Evolutionary conservation across 2,113 vertebrate genomes (phyloP), one percentile per base, ranked within the genome.

Genomic region (Hippoglossus stenolepis): DNA sequence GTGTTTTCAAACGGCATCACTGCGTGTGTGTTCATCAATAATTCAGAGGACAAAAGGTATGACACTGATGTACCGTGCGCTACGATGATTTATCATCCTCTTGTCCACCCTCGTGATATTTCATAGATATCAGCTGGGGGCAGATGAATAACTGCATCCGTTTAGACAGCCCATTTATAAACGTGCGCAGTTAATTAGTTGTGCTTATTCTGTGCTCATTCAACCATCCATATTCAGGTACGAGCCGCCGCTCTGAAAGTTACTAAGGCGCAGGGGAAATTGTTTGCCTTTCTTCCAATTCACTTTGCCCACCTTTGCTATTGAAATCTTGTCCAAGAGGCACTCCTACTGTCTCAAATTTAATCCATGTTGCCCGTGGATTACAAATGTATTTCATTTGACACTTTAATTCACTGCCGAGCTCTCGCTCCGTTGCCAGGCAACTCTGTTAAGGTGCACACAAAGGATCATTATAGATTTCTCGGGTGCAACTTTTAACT

Each of bases 401-500:
- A 91, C 90, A 88, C 87, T 89, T 90, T 87, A 85, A 92, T 89
- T 91, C 85, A 88, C 87, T 88, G 85, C 82, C 83, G 85, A 82
- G 86, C 85, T 90, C 80, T 10, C 65, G 62, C 84, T 84, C 83
- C 82, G 89, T 93, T 93, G 92, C 90, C 87, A 88, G 85, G 92
- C 91, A 93, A 92, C 91, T 90, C 85, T 82, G 86, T 82, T 79
- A 79, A 90, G 78, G 86, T 87, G 82, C 87, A 88, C 88, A 85
- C 90, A 90, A 90, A 89, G 89, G 77, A 88, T 89, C 86, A 86
- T 91, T 90, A 91, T 90, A 83, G 84, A 89, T 90, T 90, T 89
- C 84, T 91, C 70, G 74, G 80, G 75, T 85, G 77, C 82, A 88
- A 78, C 78, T 81, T 77, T 85, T 91, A 88, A 92, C 77, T 80